Evolutionary conservation across 2,797 vertebrate genomes (phyloP).

Genomic region (Myioborus miniatus): DNA sequence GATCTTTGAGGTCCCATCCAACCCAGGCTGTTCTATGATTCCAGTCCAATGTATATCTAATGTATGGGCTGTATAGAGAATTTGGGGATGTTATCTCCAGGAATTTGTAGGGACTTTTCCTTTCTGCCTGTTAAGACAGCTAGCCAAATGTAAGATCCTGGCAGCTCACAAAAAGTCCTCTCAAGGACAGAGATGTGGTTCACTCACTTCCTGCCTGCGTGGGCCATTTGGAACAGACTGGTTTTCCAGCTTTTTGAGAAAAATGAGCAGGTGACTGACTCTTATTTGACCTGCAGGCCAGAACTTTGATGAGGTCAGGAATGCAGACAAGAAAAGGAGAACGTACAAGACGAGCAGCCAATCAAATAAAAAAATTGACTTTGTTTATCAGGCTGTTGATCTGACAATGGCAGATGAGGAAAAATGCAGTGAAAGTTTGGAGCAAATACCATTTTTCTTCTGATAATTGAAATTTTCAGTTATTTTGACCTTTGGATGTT

Average conservation of each 20-base stretch:
- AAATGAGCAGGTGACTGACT: not conserved
- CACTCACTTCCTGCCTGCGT: accelerated
- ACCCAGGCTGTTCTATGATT: not conserved
- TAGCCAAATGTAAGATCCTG: not conserved
- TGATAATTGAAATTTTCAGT: not conserved
- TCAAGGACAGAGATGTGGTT: not conserved
- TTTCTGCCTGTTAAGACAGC: not conserved
- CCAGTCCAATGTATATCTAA: not conserved
- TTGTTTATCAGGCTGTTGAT: slow-evolving; percentile 19
- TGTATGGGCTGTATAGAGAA: not conserved
- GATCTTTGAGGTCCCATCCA: not conserved
- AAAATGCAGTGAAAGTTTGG: not conserved
- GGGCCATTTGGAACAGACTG: not conserved
- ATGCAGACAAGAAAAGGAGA: not conserved
- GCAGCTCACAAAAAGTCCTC: not conserved
- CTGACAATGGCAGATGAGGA: not conserved
- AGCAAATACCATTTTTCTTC: not conserved
- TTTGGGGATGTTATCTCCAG: not conserved
- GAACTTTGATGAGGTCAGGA: not conserved
- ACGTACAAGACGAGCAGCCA: accelerated
- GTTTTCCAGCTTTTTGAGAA: not conserved
- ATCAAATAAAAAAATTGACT: not conserved
- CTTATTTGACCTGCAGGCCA: not conserved
- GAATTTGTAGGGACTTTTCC: not conserved
- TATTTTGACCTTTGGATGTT: not conserved